A percentile compares a stretch with the other conserved stretches of the same genome.
These are phyloP conservation scores for Opisthocomus hoazin DNA, from an alignment of 2,113 vertebrate species.

Conservation along the genomic window DNA sequence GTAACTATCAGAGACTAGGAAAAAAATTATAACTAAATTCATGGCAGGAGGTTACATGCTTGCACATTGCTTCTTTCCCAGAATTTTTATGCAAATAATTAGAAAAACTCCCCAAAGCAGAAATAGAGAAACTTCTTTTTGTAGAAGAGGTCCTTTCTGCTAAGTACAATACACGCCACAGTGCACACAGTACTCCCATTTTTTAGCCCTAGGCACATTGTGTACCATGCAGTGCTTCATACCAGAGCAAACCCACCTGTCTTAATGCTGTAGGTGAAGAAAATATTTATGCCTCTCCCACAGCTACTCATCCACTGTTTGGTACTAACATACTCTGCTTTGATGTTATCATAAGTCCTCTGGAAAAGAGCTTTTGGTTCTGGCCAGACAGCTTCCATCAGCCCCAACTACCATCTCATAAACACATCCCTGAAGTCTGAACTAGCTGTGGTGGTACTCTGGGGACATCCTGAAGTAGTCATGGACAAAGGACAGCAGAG, in stretches of 20 bases:
- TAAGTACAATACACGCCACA: neutral
- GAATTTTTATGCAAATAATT: neutral
- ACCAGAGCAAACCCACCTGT: neutral
- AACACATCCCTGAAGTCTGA: neutral
- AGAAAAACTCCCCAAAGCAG: neutral
- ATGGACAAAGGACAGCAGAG: neutral
- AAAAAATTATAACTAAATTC: neutral
- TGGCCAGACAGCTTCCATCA: neutral
- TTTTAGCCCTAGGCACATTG: neutral
- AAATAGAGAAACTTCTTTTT: neutral
- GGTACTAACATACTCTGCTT: neutral
- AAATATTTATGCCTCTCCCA: neutral
- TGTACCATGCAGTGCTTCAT: neutral
- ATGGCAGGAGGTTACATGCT: neutral
- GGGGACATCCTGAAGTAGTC: neutral
- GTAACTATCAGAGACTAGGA: neutral
- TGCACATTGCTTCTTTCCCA: neutral
- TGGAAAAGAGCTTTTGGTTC: neutral
- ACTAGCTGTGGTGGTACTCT: neutral
- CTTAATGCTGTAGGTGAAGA: neutral
- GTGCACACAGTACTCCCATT: neutral
- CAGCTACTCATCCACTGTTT: neutral
- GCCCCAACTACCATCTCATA: neutral
- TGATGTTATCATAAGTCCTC: neutral
- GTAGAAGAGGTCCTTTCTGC: neutral